A percentile compares a stretch with the other conserved stretches of the same genome.
These are phyloP conservation scores for Cliona cf. orientalis DNA, from an alignment of 37 sponge, comb jelly and placozoan genomes.

Conservation along the genomic window DNA sequence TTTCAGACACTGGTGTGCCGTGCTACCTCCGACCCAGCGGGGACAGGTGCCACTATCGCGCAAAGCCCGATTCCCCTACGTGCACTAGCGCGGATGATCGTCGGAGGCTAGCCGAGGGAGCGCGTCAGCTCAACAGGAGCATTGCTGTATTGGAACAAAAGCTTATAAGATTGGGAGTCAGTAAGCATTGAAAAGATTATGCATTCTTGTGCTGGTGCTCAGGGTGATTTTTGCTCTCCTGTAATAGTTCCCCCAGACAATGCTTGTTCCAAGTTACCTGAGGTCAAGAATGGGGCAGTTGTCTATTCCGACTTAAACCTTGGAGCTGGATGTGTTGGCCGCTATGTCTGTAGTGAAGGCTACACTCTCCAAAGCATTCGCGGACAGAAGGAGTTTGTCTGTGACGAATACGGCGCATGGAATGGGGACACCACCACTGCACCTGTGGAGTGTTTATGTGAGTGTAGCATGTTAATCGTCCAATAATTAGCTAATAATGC, in stretches of 20 bases:
- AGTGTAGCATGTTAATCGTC: too few relatives aligned
- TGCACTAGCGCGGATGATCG: neutral
- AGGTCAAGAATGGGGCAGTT: neutral
- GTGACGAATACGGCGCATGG: neutral
- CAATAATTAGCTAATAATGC: too few relatives aligned
- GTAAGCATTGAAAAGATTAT: too few relatives aligned
- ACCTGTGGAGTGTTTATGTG: neutral
- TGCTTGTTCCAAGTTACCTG: neutral
- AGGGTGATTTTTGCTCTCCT: too few relatives aligned
- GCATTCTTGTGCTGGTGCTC: too few relatives aligned
- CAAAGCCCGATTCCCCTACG: neutral
- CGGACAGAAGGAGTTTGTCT: neutral
- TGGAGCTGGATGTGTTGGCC: neutral
- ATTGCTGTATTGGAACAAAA: neutral
- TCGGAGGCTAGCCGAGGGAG: neutral
- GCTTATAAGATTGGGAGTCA: slow-evolving; percentile 1
- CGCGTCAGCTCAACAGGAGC: neutral
- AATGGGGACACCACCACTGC: neutral
- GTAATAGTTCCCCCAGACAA: slow-evolving; percentile 10
- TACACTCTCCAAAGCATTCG: neutral
- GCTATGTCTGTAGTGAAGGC: slow-evolving; percentile 6
- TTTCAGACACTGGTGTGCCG: neutral
- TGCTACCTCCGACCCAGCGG: neutral
- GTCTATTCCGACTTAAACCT: neutral
- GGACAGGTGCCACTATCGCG: neutral